phyloP scores from a whole-genome alignment of 2,888 invertebrate species.

The Hirtodrosophila alboralis region DNA sequence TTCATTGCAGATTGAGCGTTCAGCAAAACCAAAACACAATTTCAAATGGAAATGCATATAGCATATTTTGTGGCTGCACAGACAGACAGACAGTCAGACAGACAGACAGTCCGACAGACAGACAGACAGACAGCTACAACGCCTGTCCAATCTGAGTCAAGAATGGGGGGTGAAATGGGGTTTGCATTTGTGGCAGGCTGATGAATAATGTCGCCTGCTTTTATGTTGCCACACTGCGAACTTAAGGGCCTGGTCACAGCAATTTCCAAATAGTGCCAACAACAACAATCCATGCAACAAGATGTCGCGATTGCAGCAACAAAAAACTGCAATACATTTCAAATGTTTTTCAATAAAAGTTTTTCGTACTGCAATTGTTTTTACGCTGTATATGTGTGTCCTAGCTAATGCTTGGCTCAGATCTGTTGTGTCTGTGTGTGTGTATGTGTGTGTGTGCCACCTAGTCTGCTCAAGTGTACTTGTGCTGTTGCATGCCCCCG shows the following conservation, averaged over 20 bases:
- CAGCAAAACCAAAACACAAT: constrained; percentile 27
- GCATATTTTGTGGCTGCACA: constrained; percentile 15
- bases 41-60: constrained; percentile 31
- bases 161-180: not conserved
- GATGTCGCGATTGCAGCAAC: constrained; percentile 41
- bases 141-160: constrained; percentile 15
- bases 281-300: constrained; percentile 35
- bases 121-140: constrained; percentile 1
- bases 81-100: no score
- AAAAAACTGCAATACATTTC: constrained; percentile 65
- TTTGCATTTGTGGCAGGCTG: constrained; percentile 37
- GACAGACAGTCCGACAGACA: no score
- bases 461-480: constrained; percentile 2
- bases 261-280: constrained; percentile 29
- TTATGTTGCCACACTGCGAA: constrained; percentile 29
- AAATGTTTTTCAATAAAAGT: constrained; percentile 79
- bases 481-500: not conserved
- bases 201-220: constrained; percentile 60
- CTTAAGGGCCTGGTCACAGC: constrained; percentile 27
- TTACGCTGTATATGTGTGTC: constrained; percentile 21
- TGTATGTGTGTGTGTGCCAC: constrained; percentile 2
- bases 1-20: not conserved
- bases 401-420: constrained; percentile 11
- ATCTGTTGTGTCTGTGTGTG: not conserved
- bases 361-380: constrained; percentile 71